These are phyloP conservation scores for Peribatodes rhomboidaria DNA, from an alignment of 2,888 invertebrate species.

Conservation along the genomic window DNA sequence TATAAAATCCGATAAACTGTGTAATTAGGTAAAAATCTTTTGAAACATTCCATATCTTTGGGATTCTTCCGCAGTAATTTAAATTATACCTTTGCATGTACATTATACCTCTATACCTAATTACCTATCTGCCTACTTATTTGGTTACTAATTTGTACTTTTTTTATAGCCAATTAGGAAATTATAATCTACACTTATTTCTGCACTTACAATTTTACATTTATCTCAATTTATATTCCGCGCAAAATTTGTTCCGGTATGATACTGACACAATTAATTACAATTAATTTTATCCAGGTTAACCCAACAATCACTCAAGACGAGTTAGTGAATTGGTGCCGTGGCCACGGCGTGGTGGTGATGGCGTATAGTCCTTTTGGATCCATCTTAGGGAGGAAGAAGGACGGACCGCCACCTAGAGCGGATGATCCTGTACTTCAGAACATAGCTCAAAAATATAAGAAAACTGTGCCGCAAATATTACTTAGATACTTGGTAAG, in stretches of 20 bases:
- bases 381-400: constrained; percentile 69
- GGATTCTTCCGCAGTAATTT: no score
- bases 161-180: background rate
- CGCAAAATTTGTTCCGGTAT: background rate
- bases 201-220: constrained; percentile 10
- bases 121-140: no score
- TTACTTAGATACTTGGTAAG: constrained; percentile 89
- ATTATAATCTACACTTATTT: constrained; percentile 21
- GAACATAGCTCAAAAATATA: constrained; percentile 86
- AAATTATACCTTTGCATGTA: no score
- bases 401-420: constrained; percentile 76
- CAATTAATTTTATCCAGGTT: constrained; percentile 77
- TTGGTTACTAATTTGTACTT: no score
- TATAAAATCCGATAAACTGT: no score
- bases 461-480: constrained; percentile 89
- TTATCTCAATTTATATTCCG: background rate
- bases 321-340: constrained; percentile 90
- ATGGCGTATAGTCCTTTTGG: constrained; percentile 92
- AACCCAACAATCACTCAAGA: constrained; percentile 91
- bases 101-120: no score
- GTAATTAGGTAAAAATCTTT: no score
- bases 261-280: background rate
- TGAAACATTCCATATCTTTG: no score
- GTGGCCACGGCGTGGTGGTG: constrained; percentile 88
- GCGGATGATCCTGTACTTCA: constrained; percentile 83